Conservation (phyloP, 2,888 invertebrate genomes). For the Uropetala carovei region DNA sequence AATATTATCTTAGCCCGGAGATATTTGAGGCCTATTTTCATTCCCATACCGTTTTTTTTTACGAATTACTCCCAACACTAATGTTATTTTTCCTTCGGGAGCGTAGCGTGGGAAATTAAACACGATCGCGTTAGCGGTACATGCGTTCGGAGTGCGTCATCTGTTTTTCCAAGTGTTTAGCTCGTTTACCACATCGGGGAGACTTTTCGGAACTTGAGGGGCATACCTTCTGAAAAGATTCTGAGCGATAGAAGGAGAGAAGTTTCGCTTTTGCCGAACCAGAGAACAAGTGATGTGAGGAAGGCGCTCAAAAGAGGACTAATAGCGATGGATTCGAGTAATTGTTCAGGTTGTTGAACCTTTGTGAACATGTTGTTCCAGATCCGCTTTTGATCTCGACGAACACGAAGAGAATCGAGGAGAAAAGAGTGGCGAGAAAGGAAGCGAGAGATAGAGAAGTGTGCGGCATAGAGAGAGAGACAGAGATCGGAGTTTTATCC, state of each 20-base stretch:
- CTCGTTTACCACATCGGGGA: slow-evolving; percentile 11
- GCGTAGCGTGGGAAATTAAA: slow-evolving; percentile 23
- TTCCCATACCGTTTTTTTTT: background rate
- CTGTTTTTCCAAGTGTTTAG: slow-evolving; percentile 45
- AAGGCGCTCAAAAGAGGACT: background rate
- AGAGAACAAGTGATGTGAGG: background rate
- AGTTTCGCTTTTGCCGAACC: background rate
- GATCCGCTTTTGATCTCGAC: background rate
- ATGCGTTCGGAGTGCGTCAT: slow-evolving; percentile 1
- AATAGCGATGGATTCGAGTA: background rate
- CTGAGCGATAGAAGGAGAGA: background rate
- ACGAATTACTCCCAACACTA: background rate
- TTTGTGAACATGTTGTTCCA: background rate
- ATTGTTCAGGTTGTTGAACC: background rate
- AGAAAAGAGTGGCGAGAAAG: background rate
- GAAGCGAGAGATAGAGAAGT: background rate
- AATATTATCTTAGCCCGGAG: too few species aligned
- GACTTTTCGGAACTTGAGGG: background rate
- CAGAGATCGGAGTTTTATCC: background rate
- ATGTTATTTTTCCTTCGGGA: too few species aligned
- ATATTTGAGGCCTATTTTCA: too few species aligned
- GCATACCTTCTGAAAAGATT: background rate
- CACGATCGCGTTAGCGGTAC: background rate
- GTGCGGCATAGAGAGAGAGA: background rate
- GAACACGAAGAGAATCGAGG: background rate